Evolutionary conservation across 37 sponge, comb jelly and placozoan genomes (phyloP).

Genomic region (Cladorhizidae sp.): DNA sequence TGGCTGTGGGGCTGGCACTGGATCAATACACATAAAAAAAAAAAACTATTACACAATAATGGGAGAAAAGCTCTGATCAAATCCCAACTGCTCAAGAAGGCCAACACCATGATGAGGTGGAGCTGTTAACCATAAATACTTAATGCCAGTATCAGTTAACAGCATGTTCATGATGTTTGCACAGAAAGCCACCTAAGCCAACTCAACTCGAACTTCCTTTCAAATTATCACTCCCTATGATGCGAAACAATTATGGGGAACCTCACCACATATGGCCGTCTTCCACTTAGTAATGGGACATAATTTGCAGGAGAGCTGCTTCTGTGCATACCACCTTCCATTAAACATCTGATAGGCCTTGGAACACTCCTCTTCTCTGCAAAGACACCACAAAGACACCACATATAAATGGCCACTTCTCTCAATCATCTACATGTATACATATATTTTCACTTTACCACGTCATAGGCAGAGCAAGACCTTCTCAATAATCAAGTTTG

Average conservation of each 20-base stretch:
- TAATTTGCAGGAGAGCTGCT: constrained; percentile 89
- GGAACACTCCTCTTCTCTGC: constrained; percentile 84
- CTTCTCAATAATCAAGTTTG: too few relatives aligned
- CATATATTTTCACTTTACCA: too few relatives aligned
- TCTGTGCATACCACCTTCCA: constrained; percentile 94
- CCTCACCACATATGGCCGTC: constrained; percentile 60
- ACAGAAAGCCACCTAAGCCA: background rate
- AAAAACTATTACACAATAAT: too few relatives aligned
- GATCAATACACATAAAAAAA: too few relatives aligned
- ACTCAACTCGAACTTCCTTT: background rate
- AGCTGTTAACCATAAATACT: background rate
- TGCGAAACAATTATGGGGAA: background rate
- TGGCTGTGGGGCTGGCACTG: too few relatives aligned
- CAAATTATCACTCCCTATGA: background rate
- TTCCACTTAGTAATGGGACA: constrained; percentile 76
- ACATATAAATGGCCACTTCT: too few relatives aligned
- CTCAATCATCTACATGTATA: too few relatives aligned
- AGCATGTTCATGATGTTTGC: background rate
- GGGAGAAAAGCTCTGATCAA: too few relatives aligned
- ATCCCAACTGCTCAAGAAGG: too few relatives aligned
- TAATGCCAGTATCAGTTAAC: background rate
- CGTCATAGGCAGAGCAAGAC: too few relatives aligned
- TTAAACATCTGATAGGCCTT: constrained; percentile 84
- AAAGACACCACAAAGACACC: background rate
- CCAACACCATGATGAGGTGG: too few relatives aligned